phyloP scores from a whole-genome alignment of 1,140 invertebrate genomes.

The Venustaconcha ellipsiformis region DNA sequence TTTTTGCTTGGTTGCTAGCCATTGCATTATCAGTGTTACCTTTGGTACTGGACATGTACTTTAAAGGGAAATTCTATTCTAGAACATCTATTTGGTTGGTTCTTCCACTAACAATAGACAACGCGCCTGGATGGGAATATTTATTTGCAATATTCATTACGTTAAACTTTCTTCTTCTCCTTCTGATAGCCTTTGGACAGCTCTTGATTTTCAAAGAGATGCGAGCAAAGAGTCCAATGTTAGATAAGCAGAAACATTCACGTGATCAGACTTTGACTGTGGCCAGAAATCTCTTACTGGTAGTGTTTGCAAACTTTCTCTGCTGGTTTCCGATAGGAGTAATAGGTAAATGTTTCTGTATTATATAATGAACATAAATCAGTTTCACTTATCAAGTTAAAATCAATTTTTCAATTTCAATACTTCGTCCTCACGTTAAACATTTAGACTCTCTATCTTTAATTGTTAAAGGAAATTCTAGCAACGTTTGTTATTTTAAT shows the following conservation, averaged over 20 bases:
- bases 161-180: conserved; percentile 32
- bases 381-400: too few relatives aligned
- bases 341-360: conserved; percentile 23
- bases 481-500: too few relatives aligned
- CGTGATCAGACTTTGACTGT: conserved; percentile 27
- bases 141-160: conserved; percentile 21
- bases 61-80: conserved; percentile 29
- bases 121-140: conserved; percentile 7
- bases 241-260: background rate
- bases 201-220: conserved; percentile 26
- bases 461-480: too few relatives aligned
- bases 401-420: too few relatives aligned
- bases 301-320: conserved; percentile 37
- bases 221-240: background rate
- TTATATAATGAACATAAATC: background rate
- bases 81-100: conserved; percentile 30
- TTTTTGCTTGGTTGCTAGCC: conserved; percentile 24
- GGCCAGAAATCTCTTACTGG: conserved; percentile 21
- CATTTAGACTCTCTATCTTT: too few relatives aligned
- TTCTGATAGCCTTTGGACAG: conserved; percentile 38
- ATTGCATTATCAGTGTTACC: conserved; percentile 32
- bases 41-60: conserved; percentile 12
- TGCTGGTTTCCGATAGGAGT: conserved; percentile 46
- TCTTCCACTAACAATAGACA: conserved; percentile 19
- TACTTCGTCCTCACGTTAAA: too few relatives aligned